Conservation (phyloP, 2,797 vertebrate genomes). For the Austrolebias charrua region DNA sequence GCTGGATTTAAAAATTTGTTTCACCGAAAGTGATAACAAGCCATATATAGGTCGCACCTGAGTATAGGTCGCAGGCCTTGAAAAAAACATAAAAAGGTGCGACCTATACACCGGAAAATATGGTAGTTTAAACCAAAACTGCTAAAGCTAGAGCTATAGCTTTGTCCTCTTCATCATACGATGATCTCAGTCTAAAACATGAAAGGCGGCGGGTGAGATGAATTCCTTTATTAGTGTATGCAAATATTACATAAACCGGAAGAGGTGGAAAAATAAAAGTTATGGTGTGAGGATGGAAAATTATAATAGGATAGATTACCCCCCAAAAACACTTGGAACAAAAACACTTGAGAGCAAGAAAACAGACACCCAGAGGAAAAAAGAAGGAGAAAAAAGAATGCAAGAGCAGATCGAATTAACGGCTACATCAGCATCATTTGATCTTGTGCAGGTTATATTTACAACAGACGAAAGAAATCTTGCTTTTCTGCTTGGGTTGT, state of each 20-base stretch:
- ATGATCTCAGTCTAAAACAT: too few relatives aligned
- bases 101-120: too few relatives aligned
- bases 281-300: not conserved
- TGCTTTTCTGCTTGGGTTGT: constrained; percentile 40
- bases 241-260: not conserved
- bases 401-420: constrained; percentile 43
- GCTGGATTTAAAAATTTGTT: too few relatives aligned
- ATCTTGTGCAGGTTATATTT: constrained; percentile 43
- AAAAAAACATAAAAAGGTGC: too few relatives aligned
- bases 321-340: not conserved
- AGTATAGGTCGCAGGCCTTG: too few relatives aligned
- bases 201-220: too few relatives aligned
- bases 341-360: constrained; percentile 25
- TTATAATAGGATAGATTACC: constrained; percentile 13
- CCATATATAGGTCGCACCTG: too few relatives aligned
- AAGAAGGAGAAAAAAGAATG: constrained; percentile 22
- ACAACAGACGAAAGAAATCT: constrained; percentile 66
- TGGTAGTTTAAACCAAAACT: too few relatives aligned
- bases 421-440: constrained; percentile 48
- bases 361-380: constrained; percentile 25
- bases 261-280: not conserved
- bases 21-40: too few relatives aligned
- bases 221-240: not conserved
- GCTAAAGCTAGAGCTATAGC: too few relatives aligned
- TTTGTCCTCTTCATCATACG: too few relatives aligned